phyloP scores from a whole-genome alignment of 2,113 vertebrate species.

The Crotalus viridis region DNA sequence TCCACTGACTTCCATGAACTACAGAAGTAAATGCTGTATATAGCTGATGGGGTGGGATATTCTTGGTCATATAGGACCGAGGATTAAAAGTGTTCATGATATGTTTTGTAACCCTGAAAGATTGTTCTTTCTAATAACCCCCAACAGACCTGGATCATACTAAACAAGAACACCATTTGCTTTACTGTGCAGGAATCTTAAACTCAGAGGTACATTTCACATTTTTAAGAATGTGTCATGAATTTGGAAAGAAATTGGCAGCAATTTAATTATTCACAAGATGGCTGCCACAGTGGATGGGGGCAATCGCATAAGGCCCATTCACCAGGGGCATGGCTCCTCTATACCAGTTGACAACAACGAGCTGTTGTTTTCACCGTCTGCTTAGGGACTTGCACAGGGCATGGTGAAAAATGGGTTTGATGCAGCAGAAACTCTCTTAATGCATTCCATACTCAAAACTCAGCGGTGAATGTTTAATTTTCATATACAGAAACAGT shows the following conservation, averaged over 20 bases:
- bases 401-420: no score
- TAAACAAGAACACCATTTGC: background rate
- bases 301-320: background rate
- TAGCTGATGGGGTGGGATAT: background rate
- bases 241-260: background rate
- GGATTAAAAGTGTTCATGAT: background rate
- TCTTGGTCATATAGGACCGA: background rate
- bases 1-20: background rate
- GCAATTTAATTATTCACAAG: background rate
- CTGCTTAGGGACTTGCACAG: no score
- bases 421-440: no score
- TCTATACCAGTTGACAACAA: background rate
- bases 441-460: no score
- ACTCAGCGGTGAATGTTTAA: no score
- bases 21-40: background rate
- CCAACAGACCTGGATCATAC: background rate
- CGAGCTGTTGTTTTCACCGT: no score
- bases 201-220: background rate
- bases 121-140: background rate
- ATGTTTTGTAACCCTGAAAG: background rate
- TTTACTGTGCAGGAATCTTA: background rate
- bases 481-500: no score
- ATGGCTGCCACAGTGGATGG: background rate
- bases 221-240: background rate
- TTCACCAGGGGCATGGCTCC: background rate